These are phyloP conservation scores for Cladorhizidae sp. DNA, from an alignment of 37 sponge, comb jelly and placozoan genomes.

Conservation along the genomic window DNA sequence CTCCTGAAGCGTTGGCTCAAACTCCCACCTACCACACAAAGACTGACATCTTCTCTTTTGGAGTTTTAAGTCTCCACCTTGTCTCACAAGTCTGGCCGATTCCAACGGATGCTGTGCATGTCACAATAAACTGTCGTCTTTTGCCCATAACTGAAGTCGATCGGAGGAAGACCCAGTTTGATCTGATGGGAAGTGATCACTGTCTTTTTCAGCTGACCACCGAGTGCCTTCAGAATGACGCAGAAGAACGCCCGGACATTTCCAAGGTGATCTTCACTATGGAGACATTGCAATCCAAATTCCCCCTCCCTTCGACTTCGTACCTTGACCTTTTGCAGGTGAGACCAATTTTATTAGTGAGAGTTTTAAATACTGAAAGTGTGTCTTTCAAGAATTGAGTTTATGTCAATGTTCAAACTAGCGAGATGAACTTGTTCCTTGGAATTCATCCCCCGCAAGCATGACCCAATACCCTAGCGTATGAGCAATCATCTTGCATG, in stretches of 20 bases:
- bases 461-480: no score
- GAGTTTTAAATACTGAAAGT: no score
- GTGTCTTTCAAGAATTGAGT: no score
- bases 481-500: no score
- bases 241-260: conserved; percentile 23
- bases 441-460: no score
- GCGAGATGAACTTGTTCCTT: no score
- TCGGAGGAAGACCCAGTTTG: conserved; percentile 25
- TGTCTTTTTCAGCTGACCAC: conserved; percentile 24
- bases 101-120: conserved; percentile 26
- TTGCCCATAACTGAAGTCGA: conserved; percentile 36
- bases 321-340: conserved; percentile 54
- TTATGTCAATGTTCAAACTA: no score
- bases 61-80: conserved; percentile 44
- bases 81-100: conserved; percentile 45
- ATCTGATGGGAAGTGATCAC: conserved; percentile 34
- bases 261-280: conserved; percentile 2
- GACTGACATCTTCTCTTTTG: conserved; percentile 51
- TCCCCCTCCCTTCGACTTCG: conserved; percentile 33
- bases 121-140: conserved; percentile 8
- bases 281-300: conserved; percentile 26
- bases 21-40: conserved; percentile 35
- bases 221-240: conserved; percentile 56
- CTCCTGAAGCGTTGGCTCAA: conserved; percentile 32
- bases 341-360: no score